A percentile compares a stretch with the other conserved stretches of the same genome.
These are phyloP conservation scores for Limnephilus auricula DNA, from an alignment of 2,888 invertebrate genomes.

Conservation along the genomic window DNA sequence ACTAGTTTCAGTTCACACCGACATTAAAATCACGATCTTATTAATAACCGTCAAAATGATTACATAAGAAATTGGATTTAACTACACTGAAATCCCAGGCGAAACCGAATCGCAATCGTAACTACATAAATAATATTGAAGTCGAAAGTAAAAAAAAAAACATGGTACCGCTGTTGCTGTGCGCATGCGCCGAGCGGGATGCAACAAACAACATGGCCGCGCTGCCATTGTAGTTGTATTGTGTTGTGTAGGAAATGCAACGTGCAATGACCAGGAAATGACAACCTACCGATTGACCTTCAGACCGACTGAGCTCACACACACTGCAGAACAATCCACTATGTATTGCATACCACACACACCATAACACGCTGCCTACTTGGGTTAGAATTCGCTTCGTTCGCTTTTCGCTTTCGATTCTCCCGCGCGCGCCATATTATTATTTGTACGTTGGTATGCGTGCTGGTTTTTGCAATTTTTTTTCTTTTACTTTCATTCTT, in stretches of 20 bases:
- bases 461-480: neutral
- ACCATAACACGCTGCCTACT: neutral
- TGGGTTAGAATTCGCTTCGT: slow-evolving; percentile 27
- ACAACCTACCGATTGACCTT: slow-evolving; percentile 62
- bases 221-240: neutral
- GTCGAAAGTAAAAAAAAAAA: neutral
- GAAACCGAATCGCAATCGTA: neutral
- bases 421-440: slow-evolving; percentile 31
- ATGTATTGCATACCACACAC: neutral
- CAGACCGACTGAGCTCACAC: slow-evolving; percentile 60
- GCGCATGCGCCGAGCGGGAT: slow-evolving; percentile 36
- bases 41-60: neutral
- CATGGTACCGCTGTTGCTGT: neutral
- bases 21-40: neutral
- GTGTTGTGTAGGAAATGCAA: slow-evolving; percentile 58
- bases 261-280: slow-evolving; percentile 64
- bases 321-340: neutral
- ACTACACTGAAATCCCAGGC: neutral
- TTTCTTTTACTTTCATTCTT: slow-evolving; percentile 14
- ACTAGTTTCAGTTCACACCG: too few species aligned
- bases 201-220: slow-evolving; percentile 26
- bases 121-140: neutral
- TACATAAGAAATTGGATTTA: neutral
- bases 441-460: slow-evolving; percentile 3
- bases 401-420: slow-evolving; percentile 17